Conservation (phyloP, 2,888 invertebrate genomes). For the Cryptus armator region DNA sequence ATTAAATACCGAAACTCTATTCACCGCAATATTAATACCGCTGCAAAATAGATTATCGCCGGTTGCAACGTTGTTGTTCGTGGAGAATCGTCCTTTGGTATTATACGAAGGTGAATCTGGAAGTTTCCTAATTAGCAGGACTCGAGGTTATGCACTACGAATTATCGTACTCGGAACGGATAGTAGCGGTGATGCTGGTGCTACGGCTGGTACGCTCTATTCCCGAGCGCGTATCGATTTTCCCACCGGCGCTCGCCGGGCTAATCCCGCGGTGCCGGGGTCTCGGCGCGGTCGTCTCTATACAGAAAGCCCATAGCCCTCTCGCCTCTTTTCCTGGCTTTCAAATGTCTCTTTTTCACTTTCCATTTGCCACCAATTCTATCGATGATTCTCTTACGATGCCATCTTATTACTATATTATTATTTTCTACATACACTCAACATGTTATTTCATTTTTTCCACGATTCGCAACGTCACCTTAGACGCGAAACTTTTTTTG, state of each 20-base stretch:
- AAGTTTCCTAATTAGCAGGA: slow-evolving; percentile 13
- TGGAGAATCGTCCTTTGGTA: background rate
- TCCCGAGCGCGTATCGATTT: slow-evolving; percentile 37
- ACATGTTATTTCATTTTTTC: background rate
- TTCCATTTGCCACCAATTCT: slow-evolving; percentile 7
- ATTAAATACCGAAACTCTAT: no score
- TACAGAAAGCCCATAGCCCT: slow-evolving; percentile 19
- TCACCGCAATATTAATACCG: background rate
- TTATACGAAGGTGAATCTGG: background rate
- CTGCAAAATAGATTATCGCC: slow-evolving; percentile 14
- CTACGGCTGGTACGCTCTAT: slow-evolving; percentile 3
- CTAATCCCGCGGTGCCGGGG: slow-evolving; percentile 24
- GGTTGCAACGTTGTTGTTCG: no score
- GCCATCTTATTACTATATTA: no score
- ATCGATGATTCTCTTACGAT: background rate
- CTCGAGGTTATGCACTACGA: background rate
- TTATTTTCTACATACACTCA: background rate
- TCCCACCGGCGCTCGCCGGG: slow-evolving; percentile 22
- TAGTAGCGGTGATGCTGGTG: slow-evolving; percentile 3
- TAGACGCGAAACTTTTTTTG: no score
- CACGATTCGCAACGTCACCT: no score
- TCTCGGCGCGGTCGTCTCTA: slow-evolving; percentile 19
- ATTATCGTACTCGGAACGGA: slow-evolving; percentile 4
- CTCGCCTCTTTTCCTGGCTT: background rate
- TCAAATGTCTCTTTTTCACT: background rate